Evolutionary conservation across 2,113 vertebrate genomes (phyloP), one percentile per base, ranked within the genome.

Genomic region (Pelodiscus sinensis): DNA sequence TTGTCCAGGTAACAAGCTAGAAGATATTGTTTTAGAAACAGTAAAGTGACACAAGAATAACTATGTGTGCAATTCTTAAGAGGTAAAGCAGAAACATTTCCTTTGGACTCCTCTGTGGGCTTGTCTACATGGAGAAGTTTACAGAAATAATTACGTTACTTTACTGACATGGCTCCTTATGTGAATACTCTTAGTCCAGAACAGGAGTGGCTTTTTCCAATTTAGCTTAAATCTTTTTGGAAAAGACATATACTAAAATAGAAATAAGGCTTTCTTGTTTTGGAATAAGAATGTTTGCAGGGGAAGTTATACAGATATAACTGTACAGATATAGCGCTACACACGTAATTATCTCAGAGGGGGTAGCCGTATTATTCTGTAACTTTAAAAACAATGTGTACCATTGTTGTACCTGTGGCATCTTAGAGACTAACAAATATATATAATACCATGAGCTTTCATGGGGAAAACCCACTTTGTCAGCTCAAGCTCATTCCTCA

Each of bases 71-170:
- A 92, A 84, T 44, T 19, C 44, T 58, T 60, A n/a, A 6, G n/a
- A 16, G 71, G 58, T 78, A 81, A 35, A 90, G 54, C 38, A 96
- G 91, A 93, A 77, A 50, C 24, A 91, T 58, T 92, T 88, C 89
- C 29, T 92, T 54, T 44, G 35, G 58, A 52, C 16, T 51, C 86
- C 51, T 84, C 80, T 73, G 75, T 90, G 90, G 68, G 82, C 82
- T 81, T 90, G 79, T 89, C 11, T 0, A 31, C 58, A n/a, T 55
- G 65, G 31, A 29, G 29, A 65, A 65, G 6, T 31, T 65, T 31
- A 65, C n/a, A 71, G 31, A 71, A 21, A 71, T 71, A 35, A 71
- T 35, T 60, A 60, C n/a, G 5, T 24, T 10, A 1, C 9, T 60
- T 10, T n/a, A 71, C n/a, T 18, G 19, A 8, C 18, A 9, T 71